These are phyloP conservation scores for Melanotaenia trifasciata DNA, from an alignment of 2,797 vertebrate species.

Conservation along the genomic window DNA sequence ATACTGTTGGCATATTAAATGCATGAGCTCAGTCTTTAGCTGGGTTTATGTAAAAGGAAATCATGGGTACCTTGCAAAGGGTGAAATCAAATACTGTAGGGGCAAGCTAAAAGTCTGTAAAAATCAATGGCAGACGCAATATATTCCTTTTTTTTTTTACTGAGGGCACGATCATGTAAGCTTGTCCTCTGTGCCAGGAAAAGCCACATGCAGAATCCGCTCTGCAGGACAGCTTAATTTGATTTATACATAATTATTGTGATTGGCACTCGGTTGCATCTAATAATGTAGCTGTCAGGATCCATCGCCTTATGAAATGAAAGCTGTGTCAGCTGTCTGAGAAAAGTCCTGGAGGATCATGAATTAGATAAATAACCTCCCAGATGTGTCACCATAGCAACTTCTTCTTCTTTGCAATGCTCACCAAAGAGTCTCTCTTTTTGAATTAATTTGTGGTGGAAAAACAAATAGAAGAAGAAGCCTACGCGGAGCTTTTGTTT, in stretches of 20 bases:
- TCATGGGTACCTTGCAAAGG: constrained; percentile 47
- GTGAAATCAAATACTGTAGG: constrained; percentile 58
- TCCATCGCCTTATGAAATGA: constrained; percentile 51
- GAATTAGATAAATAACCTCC: constrained; percentile 54
- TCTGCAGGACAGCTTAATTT: constrained; percentile 48
- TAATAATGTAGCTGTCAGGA: constrained; percentile 59
- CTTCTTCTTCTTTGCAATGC: constrained; percentile 31
- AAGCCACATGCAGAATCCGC: constrained; percentile 46
- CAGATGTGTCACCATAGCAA: constrained; percentile 55
- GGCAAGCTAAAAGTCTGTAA: constrained; percentile 54
- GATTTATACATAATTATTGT: constrained; percentile 51
- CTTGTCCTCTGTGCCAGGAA: constrained; percentile 54
- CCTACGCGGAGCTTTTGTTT: constrained; percentile 28
- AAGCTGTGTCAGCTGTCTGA: constrained; percentile 44
- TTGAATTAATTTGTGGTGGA: constrained; percentile 9
- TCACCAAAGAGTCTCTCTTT: constrained; percentile 24
- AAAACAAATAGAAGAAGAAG: constrained; percentile 10
- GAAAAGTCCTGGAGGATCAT: constrained; percentile 44
- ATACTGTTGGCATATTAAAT: constrained; percentile 2
- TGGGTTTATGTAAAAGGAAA: constrained; percentile 25
- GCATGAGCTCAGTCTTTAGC: constrained; percentile 15
- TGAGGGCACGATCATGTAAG: constrained; percentile 44
- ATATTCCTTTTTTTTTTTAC: constrained; percentile 54
- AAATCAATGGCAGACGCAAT: constrained; percentile 71
- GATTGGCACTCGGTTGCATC: constrained; percentile 65